Evolutionary conservation across 2,113 vertebrate genomes (phyloP), one percentile per base, ranked within the genome.

Genomic region (Oryzias celebensis): DNA sequence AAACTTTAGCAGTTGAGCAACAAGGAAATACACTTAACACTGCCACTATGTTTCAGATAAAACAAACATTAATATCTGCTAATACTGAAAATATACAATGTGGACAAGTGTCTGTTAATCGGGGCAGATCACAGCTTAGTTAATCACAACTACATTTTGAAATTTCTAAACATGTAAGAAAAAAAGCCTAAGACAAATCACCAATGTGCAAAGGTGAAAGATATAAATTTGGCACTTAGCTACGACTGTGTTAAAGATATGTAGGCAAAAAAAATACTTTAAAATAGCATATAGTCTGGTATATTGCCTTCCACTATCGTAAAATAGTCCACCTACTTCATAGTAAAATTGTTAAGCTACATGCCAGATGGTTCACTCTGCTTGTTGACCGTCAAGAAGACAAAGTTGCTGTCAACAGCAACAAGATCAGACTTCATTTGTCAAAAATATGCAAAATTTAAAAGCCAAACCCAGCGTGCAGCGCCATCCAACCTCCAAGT

Each of bases 201-300:
- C 83, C 69, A 44, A 78, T 85, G 82, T 88, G 85, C 85, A 77
- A 66, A 71, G 62, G 80, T 85, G 73, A 79, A 75, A 52, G 41
- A 74, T 70, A 79, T 23, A 63, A 48, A 73, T 84, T 88, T 90
- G 88, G 85, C 88, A 89, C 85, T 68, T 71, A 58, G 72, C 78
- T 77, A 54, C 71, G 75, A 51, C 71, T 71, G 56, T 63, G 44
- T 76, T 54, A 24, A 75, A 51, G 73, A 83, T 84, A 86, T 84
- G 73, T 81, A 71, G 58, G 77, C 67, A 8, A 36, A 28, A 74
- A 73, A 69, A 79, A 54, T n/a, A 62, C 71, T 57, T 49, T 24
- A 58, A 77, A 79, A 71, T 65, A 83, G 64, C 76, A 77, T 71
- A 65, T 78, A 64, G 81, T 68, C 70, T 74, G 69, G 77, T 70